Evolutionary conservation across 2,888 invertebrate genomes (phyloP).

Genomic region (Tetranychus piercei): DNA sequence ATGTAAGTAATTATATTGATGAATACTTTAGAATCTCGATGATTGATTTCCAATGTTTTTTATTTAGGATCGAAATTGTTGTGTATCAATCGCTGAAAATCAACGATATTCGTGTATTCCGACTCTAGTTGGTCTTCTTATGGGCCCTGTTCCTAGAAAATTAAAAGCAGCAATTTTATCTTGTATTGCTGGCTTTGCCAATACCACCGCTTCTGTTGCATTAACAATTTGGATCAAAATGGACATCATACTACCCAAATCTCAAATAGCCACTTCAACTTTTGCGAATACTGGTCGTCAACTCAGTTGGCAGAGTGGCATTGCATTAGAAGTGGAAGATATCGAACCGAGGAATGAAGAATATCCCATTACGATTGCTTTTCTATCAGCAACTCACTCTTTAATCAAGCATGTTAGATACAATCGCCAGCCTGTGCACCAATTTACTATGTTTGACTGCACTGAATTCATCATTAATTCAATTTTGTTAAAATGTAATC

Average conservation of each 20-base stretch:
- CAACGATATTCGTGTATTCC: slow-evolving; percentile 67
- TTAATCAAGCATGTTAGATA: slow-evolving; percentile 43
- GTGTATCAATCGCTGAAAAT: slow-evolving; percentile 65
- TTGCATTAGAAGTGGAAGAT: slow-evolving; percentile 71
- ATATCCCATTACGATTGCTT: slow-evolving; percentile 66
- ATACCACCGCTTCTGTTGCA: slow-evolving; percentile 37
- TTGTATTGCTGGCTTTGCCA: slow-evolving; percentile 59
- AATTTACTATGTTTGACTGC: slow-evolving; percentile 75
- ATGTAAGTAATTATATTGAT: slow-evolving; percentile 10
- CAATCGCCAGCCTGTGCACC: slow-evolving; percentile 37
- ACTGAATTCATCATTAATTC: slow-evolving; percentile 56
- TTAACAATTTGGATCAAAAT: slow-evolving; percentile 21
- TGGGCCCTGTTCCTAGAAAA: slow-evolving; percentile 64
- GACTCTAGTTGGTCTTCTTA: slow-evolving; percentile 58
- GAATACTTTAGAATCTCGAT: background rate
- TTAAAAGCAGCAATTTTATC: slow-evolving; percentile 65
- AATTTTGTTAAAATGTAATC: slow-evolving; percentile 57
- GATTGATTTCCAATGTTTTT: slow-evolving; percentile 3
- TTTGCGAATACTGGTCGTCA: slow-evolving; percentile 11
- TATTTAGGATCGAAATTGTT: slow-evolving; percentile 52
- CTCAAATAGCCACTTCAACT: slow-evolving; percentile 9
- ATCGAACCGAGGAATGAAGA: slow-evolving; percentile 75
- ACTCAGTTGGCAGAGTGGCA: slow-evolving; percentile 27
- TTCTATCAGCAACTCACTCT: slow-evolving; percentile 52
- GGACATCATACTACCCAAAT: slow-evolving; percentile 20